These are phyloP conservation scores for Callopanchax toddi DNA, from an alignment of 2,113 vertebrate species.

Conservation along the genomic window DNA sequence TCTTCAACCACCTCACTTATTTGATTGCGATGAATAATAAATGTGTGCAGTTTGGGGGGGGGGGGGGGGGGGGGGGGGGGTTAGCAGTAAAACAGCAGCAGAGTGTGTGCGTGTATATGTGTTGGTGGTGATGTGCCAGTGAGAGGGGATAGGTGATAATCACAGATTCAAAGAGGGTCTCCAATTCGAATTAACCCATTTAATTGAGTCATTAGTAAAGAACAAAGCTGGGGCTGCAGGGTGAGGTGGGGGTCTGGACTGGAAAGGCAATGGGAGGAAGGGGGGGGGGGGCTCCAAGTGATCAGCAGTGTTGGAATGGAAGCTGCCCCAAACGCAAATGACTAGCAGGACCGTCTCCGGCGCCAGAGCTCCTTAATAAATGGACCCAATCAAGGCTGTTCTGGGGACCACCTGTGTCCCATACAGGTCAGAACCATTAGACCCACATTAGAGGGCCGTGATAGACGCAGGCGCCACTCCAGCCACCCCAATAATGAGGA, in stretches of 20 bases:
- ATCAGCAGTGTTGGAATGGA: slow-evolving; percentile 74
- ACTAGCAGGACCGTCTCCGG: slow-evolving; percentile 65
- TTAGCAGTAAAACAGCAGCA: slow-evolving; percentile 29
- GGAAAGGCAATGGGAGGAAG: not conserved
- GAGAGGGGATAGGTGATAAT: slow-evolving; percentile 75
- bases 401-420: slow-evolving; percentile 82
- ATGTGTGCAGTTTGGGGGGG: slow-evolving; percentile 79
- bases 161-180: slow-evolving; percentile 80
- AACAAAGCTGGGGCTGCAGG: slow-evolving; percentile 66
- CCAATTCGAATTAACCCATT: slow-evolving; percentile 84
- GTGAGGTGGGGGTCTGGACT: slow-evolving; percentile 22
- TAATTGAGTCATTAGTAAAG: slow-evolving; percentile 84
- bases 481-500: slow-evolving; percentile 76
- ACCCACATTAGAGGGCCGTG: slow-evolving; percentile 78
- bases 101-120: slow-evolving; percentile 27
- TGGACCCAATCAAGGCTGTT: slow-evolving; percentile 80
- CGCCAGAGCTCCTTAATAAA: slow-evolving; percentile 78
- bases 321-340: slow-evolving; percentile 69
- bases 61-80: not conserved
- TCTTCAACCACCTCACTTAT: slow-evolving; percentile 93
- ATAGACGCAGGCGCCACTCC: slow-evolving; percentile 76
- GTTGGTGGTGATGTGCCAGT: slow-evolving; percentile 35
- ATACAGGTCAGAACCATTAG: slow-evolving; percentile 82
- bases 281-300: slow-evolving; percentile 41
- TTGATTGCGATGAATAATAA: slow-evolving; percentile 99